A percentile compares a stretch with the other conserved stretches of the same genome.
These are phyloP conservation scores for Mesocricetus auratus DNA, from an alignment of 2,113 vertebrate genomes.

Conservation along the genomic window DNA sequence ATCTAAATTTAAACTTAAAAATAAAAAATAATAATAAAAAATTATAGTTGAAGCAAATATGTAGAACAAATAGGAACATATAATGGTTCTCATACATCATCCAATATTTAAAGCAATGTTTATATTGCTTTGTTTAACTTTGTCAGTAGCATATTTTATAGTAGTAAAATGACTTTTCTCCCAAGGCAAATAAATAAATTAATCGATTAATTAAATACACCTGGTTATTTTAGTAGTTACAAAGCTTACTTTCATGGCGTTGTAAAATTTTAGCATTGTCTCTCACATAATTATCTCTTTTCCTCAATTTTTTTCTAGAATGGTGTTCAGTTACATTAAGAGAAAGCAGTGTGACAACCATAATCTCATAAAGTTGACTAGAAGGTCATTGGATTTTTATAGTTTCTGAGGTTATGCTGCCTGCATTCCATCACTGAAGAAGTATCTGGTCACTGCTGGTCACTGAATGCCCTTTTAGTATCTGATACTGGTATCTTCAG, in stretches of 20 bases:
- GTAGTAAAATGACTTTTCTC: neutral
- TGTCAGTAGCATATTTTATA: neutral
- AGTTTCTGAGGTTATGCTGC: neutral
- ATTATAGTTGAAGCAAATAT: neutral
- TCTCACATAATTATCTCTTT: neutral
- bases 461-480: neutral
- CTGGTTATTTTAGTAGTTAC: neutral
- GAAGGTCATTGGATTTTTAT: neutral
- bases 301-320: neutral
- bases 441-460: neutral
- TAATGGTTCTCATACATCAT: neutral
- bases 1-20: too few relatives aligned
- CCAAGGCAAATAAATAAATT: neutral
- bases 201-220: neutral
- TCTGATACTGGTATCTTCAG: neutral
- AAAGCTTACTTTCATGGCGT: neutral
- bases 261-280: neutral
- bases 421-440: neutral
- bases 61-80: neutral
- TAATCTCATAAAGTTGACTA: too few relatives aligned
- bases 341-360: neutral
- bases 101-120: neutral
- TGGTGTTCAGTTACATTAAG: too few relatives aligned
- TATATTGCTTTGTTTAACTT: neutral
- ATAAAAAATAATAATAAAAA: too few relatives aligned